These are phyloP conservation scores for Drosophila lacertosa DNA, from an alignment of 1,140 invertebrate genomes.

Conservation along the genomic window DNA sequence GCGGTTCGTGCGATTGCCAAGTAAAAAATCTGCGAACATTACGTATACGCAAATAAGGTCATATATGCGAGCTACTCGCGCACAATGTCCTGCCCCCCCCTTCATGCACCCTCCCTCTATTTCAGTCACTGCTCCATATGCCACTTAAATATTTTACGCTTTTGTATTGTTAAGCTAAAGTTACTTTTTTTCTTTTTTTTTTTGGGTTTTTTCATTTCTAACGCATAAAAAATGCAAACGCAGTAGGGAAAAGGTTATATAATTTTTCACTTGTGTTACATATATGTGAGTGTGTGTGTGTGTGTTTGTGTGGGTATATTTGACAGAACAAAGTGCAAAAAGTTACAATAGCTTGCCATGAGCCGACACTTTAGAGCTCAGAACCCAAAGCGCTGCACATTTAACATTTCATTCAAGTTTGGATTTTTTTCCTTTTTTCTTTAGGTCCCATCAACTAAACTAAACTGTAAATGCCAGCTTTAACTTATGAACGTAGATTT, in stretches of 20 bases:
- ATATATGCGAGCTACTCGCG: constrained; percentile 32
- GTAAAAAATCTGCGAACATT: constrained; percentile 51
- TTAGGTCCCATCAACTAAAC: background rate
- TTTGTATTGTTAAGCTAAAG: constrained; percentile 65
- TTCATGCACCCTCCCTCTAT: background rate
- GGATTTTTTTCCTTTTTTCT: background rate
- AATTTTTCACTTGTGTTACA: constrained; percentile 24
- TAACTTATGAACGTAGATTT: background rate
- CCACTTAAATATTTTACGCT: constrained; percentile 71
- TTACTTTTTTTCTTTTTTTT: constrained; percentile 17
- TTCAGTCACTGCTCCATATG: constrained; percentile 12
- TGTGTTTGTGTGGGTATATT: background rate
- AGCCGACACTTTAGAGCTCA: constrained; percentile 37
- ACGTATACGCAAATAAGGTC: constrained; percentile 68
- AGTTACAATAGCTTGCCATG: constrained; percentile 36
- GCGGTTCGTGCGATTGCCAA: constrained; percentile 48
- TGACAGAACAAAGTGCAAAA: constrained; percentile 8
- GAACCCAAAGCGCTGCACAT: constrained; percentile 38
- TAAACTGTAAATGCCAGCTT: background rate
- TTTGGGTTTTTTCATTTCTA: constrained; percentile 10
- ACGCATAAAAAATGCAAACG: constrained; percentile 62
- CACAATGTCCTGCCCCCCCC: constrained; percentile 5
- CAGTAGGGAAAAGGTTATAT: constrained; percentile 42
- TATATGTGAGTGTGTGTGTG: background rate
- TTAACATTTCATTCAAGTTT: constrained; percentile 46